phyloP scores from a whole-genome alignment of 2,888 invertebrate species.

The Brachyptera putata region DNA sequence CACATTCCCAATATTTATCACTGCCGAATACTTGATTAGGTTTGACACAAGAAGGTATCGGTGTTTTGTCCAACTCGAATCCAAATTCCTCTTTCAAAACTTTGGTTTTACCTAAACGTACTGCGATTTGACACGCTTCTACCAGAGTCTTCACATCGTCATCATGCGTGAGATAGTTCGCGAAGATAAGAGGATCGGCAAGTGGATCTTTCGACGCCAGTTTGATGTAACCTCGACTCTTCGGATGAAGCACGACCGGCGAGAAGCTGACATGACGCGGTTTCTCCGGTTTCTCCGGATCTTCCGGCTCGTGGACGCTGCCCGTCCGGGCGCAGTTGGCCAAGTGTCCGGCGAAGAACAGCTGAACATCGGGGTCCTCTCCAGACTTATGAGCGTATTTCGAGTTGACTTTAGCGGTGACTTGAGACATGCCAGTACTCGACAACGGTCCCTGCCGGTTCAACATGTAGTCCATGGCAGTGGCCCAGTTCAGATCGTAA shows the following conservation, averaged over 20 bases:
- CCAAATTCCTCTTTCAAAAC: constrained; percentile 54
- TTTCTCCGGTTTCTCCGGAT: constrained; percentile 41
- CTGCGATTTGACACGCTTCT: constrained; percentile 58
- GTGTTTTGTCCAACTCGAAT: constrained; percentile 48
- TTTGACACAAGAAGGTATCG: constrained; percentile 49
- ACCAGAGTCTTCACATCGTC: constrained; percentile 60
- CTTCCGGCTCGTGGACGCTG: constrained; percentile 44
- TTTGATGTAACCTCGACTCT: constrained; percentile 59
- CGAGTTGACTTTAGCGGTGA: constrained; percentile 59
- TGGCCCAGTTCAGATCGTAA: constrained; percentile 58
- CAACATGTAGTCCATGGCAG: constrained; percentile 57
- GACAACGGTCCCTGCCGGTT: constrained; percentile 59
- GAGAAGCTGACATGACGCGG: constrained; percentile 45
- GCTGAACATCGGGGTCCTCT: constrained; percentile 62
- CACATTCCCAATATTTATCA: constrained; percentile 73
- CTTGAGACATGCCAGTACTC: constrained; percentile 61
- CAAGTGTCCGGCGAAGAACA: constrained; percentile 62
- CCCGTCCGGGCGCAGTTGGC: constrained; percentile 57
- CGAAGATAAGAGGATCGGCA: constrained; percentile 66
- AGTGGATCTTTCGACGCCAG: constrained; percentile 64
- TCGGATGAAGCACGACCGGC: constrained; percentile 61
- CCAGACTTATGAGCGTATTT: constrained; percentile 50
- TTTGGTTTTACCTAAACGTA: constrained; percentile 54
- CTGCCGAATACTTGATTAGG: constrained; percentile 48
- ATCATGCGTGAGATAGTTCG: constrained; percentile 68